Evolutionary conservation across 2,113 vertebrate species (phyloP).

Genomic region (Jacana jacana): DNA sequence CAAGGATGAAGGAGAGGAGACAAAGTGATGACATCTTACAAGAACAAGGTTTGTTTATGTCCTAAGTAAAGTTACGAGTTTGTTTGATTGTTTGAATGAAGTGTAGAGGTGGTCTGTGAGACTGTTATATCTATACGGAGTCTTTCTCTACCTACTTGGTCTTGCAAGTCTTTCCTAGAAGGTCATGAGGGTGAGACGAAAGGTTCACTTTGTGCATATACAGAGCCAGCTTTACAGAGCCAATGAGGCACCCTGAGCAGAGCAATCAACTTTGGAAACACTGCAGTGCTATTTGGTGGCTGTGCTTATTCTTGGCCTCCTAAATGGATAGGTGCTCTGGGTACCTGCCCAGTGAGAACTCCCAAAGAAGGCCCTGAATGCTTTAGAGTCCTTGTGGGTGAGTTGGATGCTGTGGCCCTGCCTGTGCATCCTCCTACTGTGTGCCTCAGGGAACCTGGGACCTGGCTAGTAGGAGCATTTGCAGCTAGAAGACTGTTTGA

Average conservation of each 20-base stretch:
- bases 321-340: not conserved
- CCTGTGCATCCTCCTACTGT: no score
- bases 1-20: not conserved
- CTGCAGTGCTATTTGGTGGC: not conserved
- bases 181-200: not conserved
- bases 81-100: not conserved
- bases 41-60: not conserved
- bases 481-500: not conserved
- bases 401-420: not conserved
- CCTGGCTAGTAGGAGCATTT: not conserved
- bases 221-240: not conserved
- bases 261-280: not conserved
- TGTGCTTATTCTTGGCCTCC: not conserved
- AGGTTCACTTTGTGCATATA: not conserved
- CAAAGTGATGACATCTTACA: not conserved
- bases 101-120: not conserved
- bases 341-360: not conserved
- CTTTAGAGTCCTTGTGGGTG: not conserved
- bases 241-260: not conserved
- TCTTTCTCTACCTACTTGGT: not conserved
- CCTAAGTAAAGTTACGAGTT: not conserved
- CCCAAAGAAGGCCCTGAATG: not conserved
- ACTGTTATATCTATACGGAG: not conserved
- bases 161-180: not conserved
- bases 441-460: not conserved